Evolutionary conservation across 2,888 invertebrate species (phyloP), one percentile per base, ranked within the genome.

Genomic region (Scaptomyza caliginosa): DNA sequence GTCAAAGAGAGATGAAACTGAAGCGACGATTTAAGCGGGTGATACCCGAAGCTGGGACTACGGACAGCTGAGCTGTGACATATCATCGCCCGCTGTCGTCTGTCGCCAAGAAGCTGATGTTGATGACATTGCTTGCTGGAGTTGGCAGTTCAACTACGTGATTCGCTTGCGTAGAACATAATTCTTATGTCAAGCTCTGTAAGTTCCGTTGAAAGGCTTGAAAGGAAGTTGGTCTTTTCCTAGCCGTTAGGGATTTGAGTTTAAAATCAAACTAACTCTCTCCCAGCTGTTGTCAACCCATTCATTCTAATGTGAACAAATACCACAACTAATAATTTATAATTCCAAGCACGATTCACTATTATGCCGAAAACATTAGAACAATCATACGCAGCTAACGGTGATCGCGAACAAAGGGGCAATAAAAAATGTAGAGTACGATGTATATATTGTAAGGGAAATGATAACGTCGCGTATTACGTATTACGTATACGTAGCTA

Each of bases 1-100:
- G 85, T 55, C 85, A 78, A 75, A 73, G 84, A 83, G 85, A 83
- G 78, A 81, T 80, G 86, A 65, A 76, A 73, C 81, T 74, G 74
- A 66, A 69, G 56, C 83, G 80, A 59, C 77, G 77, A 69, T 82
- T 79, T 74, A 77, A 82, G 50, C 85, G 85, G 87, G 79, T 82
- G 83, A 75, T 75, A 75, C n/a, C 59, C 62, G 46, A 67, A 59
- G 55, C 62, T 52, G 55, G 17, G n/a, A 24, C 34, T 28, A 13
- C 48, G 63, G 69, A 65, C 66, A 46, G 58, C 58, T 46, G 30
- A 71, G 69, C 54, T 64, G 48, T 60, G 71, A 59, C 71, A 56
- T 65, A 52, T 71, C 48, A 52, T 49, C 13, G 55, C 43, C 48
- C 36, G 17, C 49, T 52, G 72, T 67, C 64, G 11, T 26, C 49